Evolutionary conservation across 2,888 invertebrate genomes (phyloP).

Genomic region (Leptinotarsa tumamoca): DNA sequence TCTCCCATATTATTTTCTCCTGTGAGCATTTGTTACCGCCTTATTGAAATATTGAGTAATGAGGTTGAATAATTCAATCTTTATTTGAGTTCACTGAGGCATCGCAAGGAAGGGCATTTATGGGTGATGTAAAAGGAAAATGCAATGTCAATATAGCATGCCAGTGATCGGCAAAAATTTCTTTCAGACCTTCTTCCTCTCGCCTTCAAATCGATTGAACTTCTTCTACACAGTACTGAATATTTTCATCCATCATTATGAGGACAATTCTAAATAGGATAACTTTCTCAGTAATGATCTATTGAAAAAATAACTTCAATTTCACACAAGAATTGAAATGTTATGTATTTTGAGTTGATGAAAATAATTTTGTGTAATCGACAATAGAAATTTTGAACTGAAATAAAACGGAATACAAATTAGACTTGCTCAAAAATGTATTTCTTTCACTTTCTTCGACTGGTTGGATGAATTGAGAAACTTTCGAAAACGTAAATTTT

Average conservation of each 20-base stretch:
- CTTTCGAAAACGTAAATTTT: no score
- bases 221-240: not conserved
- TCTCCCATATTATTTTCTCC: not conserved
- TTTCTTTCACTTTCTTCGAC: no score
- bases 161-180: not conserved
- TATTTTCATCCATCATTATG: not conserved
- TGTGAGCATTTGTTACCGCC: not conserved
- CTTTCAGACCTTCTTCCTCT: not conserved
- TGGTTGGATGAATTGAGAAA: no score
- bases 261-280: no score
- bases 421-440: no score
- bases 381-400: no score
- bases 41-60: conserved; percentile 1
- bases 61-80: conserved; percentile 1
- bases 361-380: no score
- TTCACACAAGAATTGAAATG: no score
- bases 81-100: not conserved
- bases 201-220: not conserved
- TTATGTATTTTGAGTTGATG: no score
- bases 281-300: no score
- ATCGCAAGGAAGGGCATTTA: not conserved
- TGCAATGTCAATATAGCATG: not conserved
- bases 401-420: no score
- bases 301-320: no score
- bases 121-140: not conserved